Conservation (phyloP, 1,140 invertebrate species). For the Micrasema longulum region DNA sequence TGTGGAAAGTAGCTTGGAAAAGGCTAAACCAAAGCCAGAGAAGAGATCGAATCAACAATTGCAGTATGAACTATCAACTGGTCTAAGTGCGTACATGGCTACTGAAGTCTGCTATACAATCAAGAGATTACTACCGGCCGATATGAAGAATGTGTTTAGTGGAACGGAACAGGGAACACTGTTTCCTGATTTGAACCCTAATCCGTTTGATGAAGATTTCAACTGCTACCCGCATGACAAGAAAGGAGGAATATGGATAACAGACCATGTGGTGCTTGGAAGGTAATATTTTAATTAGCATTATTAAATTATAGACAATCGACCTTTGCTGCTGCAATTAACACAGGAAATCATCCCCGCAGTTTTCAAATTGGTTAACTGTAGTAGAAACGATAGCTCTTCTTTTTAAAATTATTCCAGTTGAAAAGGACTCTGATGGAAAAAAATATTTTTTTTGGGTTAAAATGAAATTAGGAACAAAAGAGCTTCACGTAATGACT, state of each 20-base stretch:
- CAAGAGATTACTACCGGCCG: constrained; percentile 85
- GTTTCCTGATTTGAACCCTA: constrained; percentile 65
- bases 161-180: constrained; percentile 55
- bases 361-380: too few species aligned
- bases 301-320: too few species aligned
- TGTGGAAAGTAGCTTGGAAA: constrained; percentile 47
- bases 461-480: too few species aligned
- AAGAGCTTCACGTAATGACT: too few species aligned
- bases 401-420: too few species aligned
- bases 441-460: too few species aligned
- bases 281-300: constrained; percentile 74
- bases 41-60: constrained; percentile 61
- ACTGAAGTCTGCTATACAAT: constrained; percentile 85
- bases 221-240: constrained; percentile 70
- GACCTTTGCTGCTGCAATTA: too few species aligned
- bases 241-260: constrained; percentile 88
- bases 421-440: too few species aligned
- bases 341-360: too few species aligned
- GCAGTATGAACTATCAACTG: constrained; percentile 73
- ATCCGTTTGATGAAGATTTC: constrained; percentile 79
- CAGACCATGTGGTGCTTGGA: constrained; percentile 86
- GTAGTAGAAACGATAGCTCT: too few species aligned
- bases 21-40: constrained; percentile 38
- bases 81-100: constrained; percentile 83
- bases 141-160: constrained; percentile 82